Base-by-base conservation (phyloP, 2,888 invertebrate species). In the Tanypteryx hageni region DNA sequence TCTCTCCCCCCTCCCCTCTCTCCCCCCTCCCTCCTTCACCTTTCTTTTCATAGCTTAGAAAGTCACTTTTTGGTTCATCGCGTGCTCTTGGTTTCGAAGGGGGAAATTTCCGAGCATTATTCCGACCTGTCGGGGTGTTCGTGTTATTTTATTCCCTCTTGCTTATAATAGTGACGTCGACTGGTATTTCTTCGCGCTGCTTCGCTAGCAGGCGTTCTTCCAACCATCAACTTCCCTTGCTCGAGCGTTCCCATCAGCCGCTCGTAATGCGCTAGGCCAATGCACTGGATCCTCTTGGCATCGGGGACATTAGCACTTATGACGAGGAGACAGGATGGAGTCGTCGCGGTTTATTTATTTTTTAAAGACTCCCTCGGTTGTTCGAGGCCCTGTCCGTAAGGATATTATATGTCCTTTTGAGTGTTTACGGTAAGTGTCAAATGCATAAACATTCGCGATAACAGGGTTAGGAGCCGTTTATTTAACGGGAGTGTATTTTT, bases 181-280 rank as follows among this genome's bases (percentile, higher is more conserved):
- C 76, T 76, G 76, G 76, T 22, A 76, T 76, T 76, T 76, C 76
- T 76, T 76, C 76, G 8, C 27, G 22, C 22, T 27, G 22, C n/a
- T 22, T 76, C 76, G 16, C 22, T 5, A 27, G 27, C 22, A 76
- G 11, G 68, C 68, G 68, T 68, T 68, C 44, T 44, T 44, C 44
- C 44, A 44, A 44, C 44, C 44, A 5, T 44, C 44, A 44, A 44
- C 44, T 44, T 44, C 68, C 68, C 22, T 68, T 18, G 68, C 64
- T 64, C n/a, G 64, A 64, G 64, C 68, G 22, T 68, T 68, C 68
- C 68, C 68, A 68, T 68, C 64, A 64, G 64, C 64, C 64, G 64
- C 64, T 22, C 22, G 68, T 76, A 76, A 27, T 22, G 22, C 22
- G 11, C 27, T 76, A 22, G 76, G 76, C 76, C 76, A 76, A 27